phyloP scores from a whole-genome alignment of 2,888 invertebrate species.

The Cephus rjabovi region DNA sequence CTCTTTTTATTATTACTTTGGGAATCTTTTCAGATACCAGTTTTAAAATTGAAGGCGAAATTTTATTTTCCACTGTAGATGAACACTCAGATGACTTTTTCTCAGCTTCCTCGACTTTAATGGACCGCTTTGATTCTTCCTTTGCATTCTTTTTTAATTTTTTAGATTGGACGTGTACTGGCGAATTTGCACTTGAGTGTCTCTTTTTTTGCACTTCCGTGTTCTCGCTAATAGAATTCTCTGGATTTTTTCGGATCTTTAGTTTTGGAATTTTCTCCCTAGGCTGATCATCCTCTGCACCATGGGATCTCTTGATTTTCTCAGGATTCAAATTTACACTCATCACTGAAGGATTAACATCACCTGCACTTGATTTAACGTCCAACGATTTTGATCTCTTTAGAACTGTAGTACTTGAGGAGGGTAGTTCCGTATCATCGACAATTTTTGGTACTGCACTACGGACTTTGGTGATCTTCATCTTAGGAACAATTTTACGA shows the following conservation, averaged over 20 bases:
- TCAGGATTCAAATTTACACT: not conserved
- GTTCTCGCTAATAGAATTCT: not conserved
- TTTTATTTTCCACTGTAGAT: not conserved
- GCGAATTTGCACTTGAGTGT: not conserved
- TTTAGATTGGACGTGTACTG: slow-evolving; percentile 7
- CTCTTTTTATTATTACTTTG: slow-evolving; percentile 62
- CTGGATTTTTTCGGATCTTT: slow-evolving; percentile 16
- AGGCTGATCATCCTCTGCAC: slow-evolving; percentile 12
- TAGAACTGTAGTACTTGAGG: not conserved
- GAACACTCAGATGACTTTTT: not conserved
- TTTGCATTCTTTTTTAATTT: not conserved
- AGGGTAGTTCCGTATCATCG: slow-evolving; percentile 8
- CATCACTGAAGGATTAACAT: not conserved
- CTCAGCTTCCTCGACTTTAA: not conserved
- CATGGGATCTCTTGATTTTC: slow-evolving; percentile 3
- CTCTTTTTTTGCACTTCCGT: not conserved
- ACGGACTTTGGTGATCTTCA: slow-evolving; percentile 51
- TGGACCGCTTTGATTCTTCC: not conserved
- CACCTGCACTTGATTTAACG: not conserved
- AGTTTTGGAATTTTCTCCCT: slow-evolving; percentile 14
- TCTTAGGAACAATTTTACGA: slow-evolving; percentile 48
- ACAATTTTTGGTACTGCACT: slow-evolving; percentile 20
- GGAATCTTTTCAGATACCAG: slow-evolving; percentile 54
- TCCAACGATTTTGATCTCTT: not conserved
- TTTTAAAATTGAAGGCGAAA: slow-evolving; percentile 7